Base-by-base conservation (phyloP, 1,140 invertebrate genomes). In the Spodoptera frugiperda region DNA sequence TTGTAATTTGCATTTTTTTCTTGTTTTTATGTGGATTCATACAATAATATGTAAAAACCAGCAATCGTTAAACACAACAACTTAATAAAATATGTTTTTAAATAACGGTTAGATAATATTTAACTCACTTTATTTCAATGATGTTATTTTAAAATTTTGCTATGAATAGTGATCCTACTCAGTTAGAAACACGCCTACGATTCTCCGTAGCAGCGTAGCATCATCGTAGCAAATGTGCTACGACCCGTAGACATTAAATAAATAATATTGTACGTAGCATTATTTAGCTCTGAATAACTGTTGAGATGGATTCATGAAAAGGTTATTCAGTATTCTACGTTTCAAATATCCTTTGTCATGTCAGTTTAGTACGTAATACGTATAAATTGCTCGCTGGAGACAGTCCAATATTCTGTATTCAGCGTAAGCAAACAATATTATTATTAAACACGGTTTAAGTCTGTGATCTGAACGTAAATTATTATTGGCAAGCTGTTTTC, bases 401-500 rank as follows among this genome's bases (percentile, higher is more conserved):
- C 53, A 55, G 15, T 72, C 68, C 68, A 72, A 72, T 57, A 72
- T 57, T 72, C 53, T 44, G 33, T 21, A 39, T 72, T 72, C 49
- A 53, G 49, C 14, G 30, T 33, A 70, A 70, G 67, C 67, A 70
- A 70, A 70, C 49, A 70, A 54, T 55, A 57, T 55, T 72, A 57
- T 44, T 72, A 72, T 72, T 21, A 46, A 72, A 55, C 51, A 46
- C 33, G 53, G 33, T 72, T 39, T 57, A 46, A 57, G 49, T 70
- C 49, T 70, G 15, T 51, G 49, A 70, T 70, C 49, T 33, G 15
- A 70, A 33, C 49, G 15, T 54, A 70, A 57, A 72, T 72, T 72
- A 44, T 72, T 55, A 72, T 72, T 72, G 68, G 68, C 53, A 70
- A 70, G 67, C 67, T 54, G 49, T 72, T 72, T 72, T 72, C 53